Percentiles rank a stretch among this genome's conserved stretches.
phyloP scores from a whole-genome alignment of 2,888 invertebrate species.

The Drosophila nr. perissopoda region DNA sequence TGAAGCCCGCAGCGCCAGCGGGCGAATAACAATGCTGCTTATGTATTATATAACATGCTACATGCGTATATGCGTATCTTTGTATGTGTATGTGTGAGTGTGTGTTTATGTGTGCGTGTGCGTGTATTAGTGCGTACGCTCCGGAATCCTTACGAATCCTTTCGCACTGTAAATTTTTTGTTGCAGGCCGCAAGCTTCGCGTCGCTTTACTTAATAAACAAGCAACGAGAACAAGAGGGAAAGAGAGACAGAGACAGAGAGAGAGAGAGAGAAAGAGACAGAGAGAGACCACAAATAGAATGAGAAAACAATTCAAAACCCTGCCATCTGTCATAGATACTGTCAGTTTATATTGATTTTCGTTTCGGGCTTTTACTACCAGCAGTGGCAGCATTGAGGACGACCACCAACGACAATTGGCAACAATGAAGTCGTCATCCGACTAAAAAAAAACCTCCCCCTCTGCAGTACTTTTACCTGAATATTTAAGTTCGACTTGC shows the following conservation, averaged over 20 bases:
- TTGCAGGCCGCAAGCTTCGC: slow-evolving; percentile 1
- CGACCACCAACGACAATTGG: slow-evolving; percentile 49
- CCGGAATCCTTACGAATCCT: slow-evolving; percentile 78
- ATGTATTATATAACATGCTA: slow-evolving; percentile 71
- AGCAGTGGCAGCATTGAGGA: neutral
- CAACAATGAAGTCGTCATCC: slow-evolving; percentile 59
- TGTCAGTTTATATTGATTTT: slow-evolving; percentile 72
- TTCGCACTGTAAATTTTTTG: slow-evolving; percentile 44
- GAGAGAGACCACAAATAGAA: slow-evolving; percentile 17
- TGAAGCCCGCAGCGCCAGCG: slow-evolving; percentile 65
- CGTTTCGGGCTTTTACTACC: slow-evolving; percentile 6
- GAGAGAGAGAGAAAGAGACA: neutral
- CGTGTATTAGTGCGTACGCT: slow-evolving; percentile 59
- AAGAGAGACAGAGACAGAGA: neutral
- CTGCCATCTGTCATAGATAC: slow-evolving; percentile 78
- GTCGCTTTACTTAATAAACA: slow-evolving; percentile 73
- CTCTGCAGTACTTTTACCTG: slow-evolving; percentile 51
- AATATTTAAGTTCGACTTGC: slow-evolving; percentile 70
- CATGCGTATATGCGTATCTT: slow-evolving; percentile 40
- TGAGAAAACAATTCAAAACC: slow-evolving; percentile 52
- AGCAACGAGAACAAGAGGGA: slow-evolving; percentile 11
- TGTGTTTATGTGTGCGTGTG: slow-evolving; percentile 10
- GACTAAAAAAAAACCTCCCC: neutral
- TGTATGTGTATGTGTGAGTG: slow-evolving; percentile 6
- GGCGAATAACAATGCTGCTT: slow-evolving; percentile 74